A percentile compares a stretch with the other conserved stretches of the same genome.
Evolutionary conservation across 2,797 vertebrate species (phyloP).

Genomic region (Mormyrops attenuatus): DNA sequence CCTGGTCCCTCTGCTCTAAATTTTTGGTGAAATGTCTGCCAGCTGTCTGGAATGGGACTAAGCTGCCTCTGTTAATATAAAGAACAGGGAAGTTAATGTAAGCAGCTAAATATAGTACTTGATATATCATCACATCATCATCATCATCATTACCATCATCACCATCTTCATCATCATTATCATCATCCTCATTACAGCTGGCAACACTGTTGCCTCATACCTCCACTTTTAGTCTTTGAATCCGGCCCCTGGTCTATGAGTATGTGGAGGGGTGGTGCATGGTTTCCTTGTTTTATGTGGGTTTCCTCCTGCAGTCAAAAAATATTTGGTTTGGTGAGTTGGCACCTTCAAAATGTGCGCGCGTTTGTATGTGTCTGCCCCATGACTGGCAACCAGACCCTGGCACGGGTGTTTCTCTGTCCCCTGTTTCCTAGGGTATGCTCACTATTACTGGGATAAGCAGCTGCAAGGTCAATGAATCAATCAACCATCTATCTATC

Average conservation of each 20-base stretch:
- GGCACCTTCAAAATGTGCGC: background rate
- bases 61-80: background rate
- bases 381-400: background rate
- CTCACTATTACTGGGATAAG: background rate
- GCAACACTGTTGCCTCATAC: background rate
- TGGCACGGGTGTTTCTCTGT: background rate
- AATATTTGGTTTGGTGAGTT: background rate
- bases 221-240: background rate
- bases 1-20: background rate
- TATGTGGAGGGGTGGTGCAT: background rate
- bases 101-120: background rate
- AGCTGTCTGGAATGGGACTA: background rate
- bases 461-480: background rate
- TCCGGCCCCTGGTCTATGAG: background rate
- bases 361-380: background rate
- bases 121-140: background rate
- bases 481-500: background rate
- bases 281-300: background rate
- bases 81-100: background rate
- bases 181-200: background rate
- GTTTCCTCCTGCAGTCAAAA: background rate
- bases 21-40: background rate
- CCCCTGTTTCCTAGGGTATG: background rate
- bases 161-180: background rate
- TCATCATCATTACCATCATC: background rate